phyloP scores from a whole-genome alignment of 2,797 vertebrate genomes.

The Huso huso region DNA sequence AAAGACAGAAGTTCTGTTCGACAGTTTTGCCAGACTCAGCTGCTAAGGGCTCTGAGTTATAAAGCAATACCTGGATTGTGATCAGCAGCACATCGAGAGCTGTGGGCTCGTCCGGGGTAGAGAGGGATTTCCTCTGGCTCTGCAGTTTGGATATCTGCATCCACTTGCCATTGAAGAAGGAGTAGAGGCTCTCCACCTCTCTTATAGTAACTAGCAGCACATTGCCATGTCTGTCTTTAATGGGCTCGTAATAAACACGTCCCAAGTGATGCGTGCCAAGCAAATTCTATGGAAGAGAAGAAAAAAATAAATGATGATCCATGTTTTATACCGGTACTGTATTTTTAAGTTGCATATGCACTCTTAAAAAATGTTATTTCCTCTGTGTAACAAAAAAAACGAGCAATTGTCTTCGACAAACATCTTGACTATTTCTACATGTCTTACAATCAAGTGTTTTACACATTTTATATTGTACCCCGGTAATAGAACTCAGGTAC shows the following conservation, averaged over 20 bases:
- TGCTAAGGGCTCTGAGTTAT: no score
- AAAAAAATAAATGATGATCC: conserved; percentile 14
- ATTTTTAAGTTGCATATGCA: no score
- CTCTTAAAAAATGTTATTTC: no score
- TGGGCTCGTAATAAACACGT: conserved; percentile 87
- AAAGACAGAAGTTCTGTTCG: no score
- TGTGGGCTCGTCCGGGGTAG: conserved; percentile 91
- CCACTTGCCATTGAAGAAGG: conserved; percentile 88
- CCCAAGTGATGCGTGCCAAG: conserved; percentile 92
- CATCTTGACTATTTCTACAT: no score
- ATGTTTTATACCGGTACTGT: background rate
- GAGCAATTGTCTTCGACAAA: no score
- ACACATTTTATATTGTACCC: no score
- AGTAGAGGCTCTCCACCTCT: conserved; percentile 80
- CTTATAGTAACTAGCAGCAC: conserved; percentile 84
- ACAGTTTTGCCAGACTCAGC: no score
- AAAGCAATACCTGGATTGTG: conserved; percentile 79
- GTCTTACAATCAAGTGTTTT: no score
- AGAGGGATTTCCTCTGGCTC: conserved; percentile 95
- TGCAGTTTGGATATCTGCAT: conserved; percentile 90
- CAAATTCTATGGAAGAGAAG: conserved; percentile 71
- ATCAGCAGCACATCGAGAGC: conserved; percentile 92
- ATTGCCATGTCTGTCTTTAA: conserved; percentile 94
- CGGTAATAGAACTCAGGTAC: no score
- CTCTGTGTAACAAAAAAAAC: no score